Evolutionary conservation across 2,888 invertebrate species (phyloP), one percentile per base, ranked within the genome.

Genomic region (Caradrina clavipalpis): DNA sequence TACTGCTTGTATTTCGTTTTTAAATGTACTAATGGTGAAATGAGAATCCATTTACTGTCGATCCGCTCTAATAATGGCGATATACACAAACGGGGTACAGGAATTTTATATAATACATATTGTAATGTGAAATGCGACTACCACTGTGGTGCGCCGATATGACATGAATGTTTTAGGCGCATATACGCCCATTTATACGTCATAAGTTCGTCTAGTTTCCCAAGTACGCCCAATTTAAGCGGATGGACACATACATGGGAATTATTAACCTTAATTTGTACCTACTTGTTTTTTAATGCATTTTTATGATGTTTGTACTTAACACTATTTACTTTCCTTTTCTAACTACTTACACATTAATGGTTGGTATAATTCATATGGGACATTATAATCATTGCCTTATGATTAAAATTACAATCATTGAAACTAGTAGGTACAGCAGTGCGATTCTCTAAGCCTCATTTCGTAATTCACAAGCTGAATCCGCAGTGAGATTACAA

Each of bases 1-100:
- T 55, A 45, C 19, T 31, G 19, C 45, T 51, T 56, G 17, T 69
- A 21, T 70, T 58, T 54, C 42, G n/a, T 31, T 26, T 70, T 55
- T 55, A 10, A 17, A 51, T 42, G 54, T 56, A 42, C 42, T 56
- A 26, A 76, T 49, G 53, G 51, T 49, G 69, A 39, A 42, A 42
- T 53, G 39, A n/a, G 35, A 15, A 11, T 35, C 2, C 35, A n/a
- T 61, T 26, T 55, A 13, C 54, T 19, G 47, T 63, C 26, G 31
- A 50, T 51, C 26, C 17, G 39, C 35, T 54, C 7, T 45, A 66
- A 58, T 58, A 59, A 11, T 53, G 21, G 47, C 39, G n/a, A 21
- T 15, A 19, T 22, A 50, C 26, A 19, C 26, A n/a, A 35, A 39
- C 13, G 8, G 17, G 8, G 15, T 13, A 7, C 35, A 8, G 10